Percentiles rank a stretch among this genome's conserved stretches.
These are phyloP conservation scores for Trichogramma pretiosum DNA, from an alignment of 1,140 invertebrate species.

Conservation along the genomic window DNA sequence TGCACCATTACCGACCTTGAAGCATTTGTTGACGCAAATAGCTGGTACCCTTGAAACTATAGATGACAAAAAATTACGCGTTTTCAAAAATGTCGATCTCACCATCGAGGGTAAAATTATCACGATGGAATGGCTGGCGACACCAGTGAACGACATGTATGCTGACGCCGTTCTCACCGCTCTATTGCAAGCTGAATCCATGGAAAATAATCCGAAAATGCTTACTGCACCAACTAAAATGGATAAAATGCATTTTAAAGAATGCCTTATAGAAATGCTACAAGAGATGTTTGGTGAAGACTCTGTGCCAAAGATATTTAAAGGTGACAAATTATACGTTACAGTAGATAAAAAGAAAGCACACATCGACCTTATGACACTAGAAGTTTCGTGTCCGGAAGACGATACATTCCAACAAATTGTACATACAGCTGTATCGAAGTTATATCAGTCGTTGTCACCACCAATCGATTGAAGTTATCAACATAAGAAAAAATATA, in stretches of 20 bases:
- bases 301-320: constrained; percentile 89
- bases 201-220: constrained; percentile 53
- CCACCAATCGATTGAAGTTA: constrained; percentile 55
- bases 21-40: constrained; percentile 74
- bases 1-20: constrained; percentile 68
- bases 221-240: constrained; percentile 58
- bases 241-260: constrained; percentile 82
- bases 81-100: constrained; percentile 73
- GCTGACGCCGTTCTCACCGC: constrained; percentile 88
- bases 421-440: constrained; percentile 75
- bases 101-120: constrained; percentile 77
- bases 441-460: constrained; percentile 76
- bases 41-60: constrained; percentile 70
- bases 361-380: constrained; percentile 71
- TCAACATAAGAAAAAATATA: too few relatives aligned
- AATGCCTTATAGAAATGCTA: constrained; percentile 86
- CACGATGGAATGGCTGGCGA: constrained; percentile 86
- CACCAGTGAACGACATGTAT: constrained; percentile 95
- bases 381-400: constrained; percentile 71
- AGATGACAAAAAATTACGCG: constrained; percentile 65
- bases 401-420: constrained; percentile 77
- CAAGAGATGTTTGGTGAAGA: constrained; percentile 93
- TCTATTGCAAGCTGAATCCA: constrained; percentile 66
- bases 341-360: constrained; percentile 78
- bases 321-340: constrained; percentile 80